Conservation (phyloP, 2,888 invertebrate genomes). For the Therioaphis trifolii region DNA sequence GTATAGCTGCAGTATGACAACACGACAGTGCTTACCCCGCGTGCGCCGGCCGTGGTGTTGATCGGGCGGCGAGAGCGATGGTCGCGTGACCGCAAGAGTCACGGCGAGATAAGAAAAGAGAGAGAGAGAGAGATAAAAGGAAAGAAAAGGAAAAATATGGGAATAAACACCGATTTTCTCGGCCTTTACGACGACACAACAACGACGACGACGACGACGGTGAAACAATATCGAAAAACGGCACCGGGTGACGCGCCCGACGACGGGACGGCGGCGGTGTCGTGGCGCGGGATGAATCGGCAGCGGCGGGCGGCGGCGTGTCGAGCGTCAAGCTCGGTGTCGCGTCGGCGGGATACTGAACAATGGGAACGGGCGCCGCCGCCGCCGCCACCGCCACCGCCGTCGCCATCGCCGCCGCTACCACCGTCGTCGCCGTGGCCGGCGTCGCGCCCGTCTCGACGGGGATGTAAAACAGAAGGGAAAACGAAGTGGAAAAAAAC, state of each 20-base stretch:
- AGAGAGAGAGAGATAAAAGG: too few relatives aligned
- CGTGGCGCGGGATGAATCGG: too few relatives aligned
- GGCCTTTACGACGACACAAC: too few relatives aligned
- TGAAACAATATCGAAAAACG: too few relatives aligned
- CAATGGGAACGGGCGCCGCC: not conserved
- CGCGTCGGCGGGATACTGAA: constrained; percentile 45
- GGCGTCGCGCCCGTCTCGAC: not conserved
- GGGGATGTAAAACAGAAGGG: constrained; percentile 27
- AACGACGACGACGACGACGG: not conserved
- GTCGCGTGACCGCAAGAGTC: too few relatives aligned
- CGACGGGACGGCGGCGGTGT: not conserved
- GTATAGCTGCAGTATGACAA: too few relatives aligned
- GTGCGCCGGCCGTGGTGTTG: too few relatives aligned
- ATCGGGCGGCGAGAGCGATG: too few relatives aligned
- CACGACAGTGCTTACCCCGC: too few relatives aligned
- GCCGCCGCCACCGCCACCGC: not conserved
- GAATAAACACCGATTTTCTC: too few relatives aligned
- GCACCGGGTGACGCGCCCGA: not conserved
- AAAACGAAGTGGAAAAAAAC: not conserved
- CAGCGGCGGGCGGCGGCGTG: not conserved
- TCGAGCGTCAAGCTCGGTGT: constrained; percentile 42
- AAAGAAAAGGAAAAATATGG: too few relatives aligned
- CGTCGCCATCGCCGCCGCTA: not conserved
- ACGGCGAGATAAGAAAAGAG: too few relatives aligned
- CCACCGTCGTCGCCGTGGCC: not conserved